A percentile compares a stretch with the other conserved stretches of the same genome.
Evolutionary conservation across 2,888 invertebrate species (phyloP).

Genomic region (Brenthis ino): DNA sequence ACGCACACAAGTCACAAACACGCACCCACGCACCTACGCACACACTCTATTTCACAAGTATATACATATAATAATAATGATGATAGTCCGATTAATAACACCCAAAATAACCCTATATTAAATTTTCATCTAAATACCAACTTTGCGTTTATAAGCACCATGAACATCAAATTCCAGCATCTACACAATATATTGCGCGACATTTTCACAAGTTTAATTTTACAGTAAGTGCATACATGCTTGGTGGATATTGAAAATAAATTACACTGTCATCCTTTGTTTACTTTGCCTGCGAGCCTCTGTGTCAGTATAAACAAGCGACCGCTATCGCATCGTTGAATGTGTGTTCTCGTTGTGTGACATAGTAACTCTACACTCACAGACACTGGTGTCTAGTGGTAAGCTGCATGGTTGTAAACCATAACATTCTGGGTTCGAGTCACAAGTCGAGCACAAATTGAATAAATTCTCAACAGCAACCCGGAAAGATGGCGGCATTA

Average conservation of each 20-base stretch:
- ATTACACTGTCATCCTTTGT: slow-evolving; percentile 34
- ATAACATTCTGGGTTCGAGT: too few species aligned
- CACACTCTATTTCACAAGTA: too few species aligned
- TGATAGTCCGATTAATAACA: too few species aligned
- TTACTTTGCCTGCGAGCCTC: slow-evolving; percentile 30
- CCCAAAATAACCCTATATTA: too few species aligned
- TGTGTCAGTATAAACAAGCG: slow-evolving; percentile 21
- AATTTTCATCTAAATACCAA: slow-evolving; percentile 1
- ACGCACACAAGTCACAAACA: too few species aligned
- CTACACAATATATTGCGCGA: not conserved
- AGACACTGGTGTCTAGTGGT: too few species aligned
- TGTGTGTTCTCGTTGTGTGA: not conserved
- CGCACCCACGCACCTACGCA: too few species aligned
- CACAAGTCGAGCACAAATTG: too few species aligned
- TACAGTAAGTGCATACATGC: slow-evolving; percentile 22
- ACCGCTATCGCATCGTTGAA: slow-evolving; percentile 11
- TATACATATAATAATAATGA: too few species aligned
- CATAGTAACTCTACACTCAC: not conserved
- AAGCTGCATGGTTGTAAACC: too few species aligned
- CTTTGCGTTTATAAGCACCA: not conserved
- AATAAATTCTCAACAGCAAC: too few species aligned
- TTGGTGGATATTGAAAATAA: slow-evolving; percentile 33
- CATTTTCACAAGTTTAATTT: slow-evolving; percentile 27
- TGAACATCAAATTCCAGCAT: not conserved
- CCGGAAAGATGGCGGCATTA: too few species aligned